Evolutionary conservation across 37 sponge, comb jelly and placozoan genomes (phyloP).

Genomic region (Cliona cf. orientalis): DNA sequence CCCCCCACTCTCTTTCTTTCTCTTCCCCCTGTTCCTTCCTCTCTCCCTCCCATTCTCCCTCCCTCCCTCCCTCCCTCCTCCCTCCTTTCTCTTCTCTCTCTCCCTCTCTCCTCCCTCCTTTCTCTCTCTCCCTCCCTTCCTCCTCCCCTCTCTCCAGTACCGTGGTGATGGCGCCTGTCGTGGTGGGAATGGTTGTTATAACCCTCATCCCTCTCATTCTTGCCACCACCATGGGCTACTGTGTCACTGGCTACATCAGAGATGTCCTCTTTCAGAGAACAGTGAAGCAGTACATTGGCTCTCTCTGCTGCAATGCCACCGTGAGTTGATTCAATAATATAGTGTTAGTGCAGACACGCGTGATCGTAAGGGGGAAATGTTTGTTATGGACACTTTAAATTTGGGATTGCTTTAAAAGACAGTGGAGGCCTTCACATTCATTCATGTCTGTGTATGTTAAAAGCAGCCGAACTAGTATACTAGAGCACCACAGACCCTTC

Average conservation of each 20-base stretch:
- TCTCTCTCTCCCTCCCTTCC: neutral
- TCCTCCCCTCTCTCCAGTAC: slow-evolving; percentile 28
- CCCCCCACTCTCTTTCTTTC: neutral
- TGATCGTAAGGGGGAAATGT: too few species aligned
- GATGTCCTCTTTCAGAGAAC: slow-evolving; percentile 54
- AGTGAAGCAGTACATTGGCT: slow-evolving; percentile 61
- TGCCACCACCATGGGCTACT: slow-evolving; percentile 55
- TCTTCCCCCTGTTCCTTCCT: too few species aligned
- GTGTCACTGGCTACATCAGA: slow-evolving; percentile 80
- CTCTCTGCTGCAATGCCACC: slow-evolving; percentile 45
- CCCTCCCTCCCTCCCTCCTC: neutral
- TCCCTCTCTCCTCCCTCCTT: neutral
- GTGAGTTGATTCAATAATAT: slow-evolving; percentile 47
- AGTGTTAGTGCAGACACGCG: too few species aligned
- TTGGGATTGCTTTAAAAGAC: too few species aligned
- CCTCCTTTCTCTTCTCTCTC: neutral
- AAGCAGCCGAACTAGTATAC: too few species aligned
- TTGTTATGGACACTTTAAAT: too few species aligned
- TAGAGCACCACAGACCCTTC: too few species aligned
- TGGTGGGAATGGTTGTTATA: slow-evolving; percentile 36
- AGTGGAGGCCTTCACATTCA: too few species aligned
- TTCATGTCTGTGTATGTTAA: too few species aligned
- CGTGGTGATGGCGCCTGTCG: slow-evolving; percentile 43
- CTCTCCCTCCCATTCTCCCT: neutral
- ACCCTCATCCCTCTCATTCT: slow-evolving; percentile 59